Conservation (phyloP, 2,113 vertebrate species). For the Athene cunicularia region DNA sequence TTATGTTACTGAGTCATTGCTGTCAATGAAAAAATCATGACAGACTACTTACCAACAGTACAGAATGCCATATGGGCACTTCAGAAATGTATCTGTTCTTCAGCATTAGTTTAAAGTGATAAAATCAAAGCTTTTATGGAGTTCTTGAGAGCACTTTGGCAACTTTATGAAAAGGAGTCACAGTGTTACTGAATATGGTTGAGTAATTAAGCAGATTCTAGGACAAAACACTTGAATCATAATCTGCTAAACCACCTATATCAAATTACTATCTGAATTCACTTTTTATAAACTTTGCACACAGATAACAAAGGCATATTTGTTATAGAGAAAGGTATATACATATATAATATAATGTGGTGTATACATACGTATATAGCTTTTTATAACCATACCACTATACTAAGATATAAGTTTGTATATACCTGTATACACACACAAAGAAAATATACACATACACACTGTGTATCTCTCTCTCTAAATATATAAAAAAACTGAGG, state of each 20-base stretch:
- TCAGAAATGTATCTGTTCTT: not conserved
- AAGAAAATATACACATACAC: not conserved
- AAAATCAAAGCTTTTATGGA: not conserved
- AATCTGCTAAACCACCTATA: not conserved
- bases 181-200: not conserved
- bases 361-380: too few relatives aligned
- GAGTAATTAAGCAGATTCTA: not conserved
- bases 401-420: not conserved
- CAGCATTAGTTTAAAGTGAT: not conserved
- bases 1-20: conserved; percentile 66
- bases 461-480: not conserved
- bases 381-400: too few relatives aligned
- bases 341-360: too few relatives aligned
- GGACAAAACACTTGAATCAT: not conserved
- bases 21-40: conserved; percentile 79
- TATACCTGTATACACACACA: not conserved
- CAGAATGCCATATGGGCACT: not conserved
- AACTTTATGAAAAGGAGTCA: not conserved
- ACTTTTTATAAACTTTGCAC: not conserved
- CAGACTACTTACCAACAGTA: not conserved
- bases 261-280: not conserved
- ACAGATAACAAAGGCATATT: not conserved
- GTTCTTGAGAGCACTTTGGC: not conserved
- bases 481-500: not conserved
- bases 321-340: not conserved